Base-by-base conservation (phyloP, 2,113 vertebrate species). In the Amphiprion percula region DNA sequence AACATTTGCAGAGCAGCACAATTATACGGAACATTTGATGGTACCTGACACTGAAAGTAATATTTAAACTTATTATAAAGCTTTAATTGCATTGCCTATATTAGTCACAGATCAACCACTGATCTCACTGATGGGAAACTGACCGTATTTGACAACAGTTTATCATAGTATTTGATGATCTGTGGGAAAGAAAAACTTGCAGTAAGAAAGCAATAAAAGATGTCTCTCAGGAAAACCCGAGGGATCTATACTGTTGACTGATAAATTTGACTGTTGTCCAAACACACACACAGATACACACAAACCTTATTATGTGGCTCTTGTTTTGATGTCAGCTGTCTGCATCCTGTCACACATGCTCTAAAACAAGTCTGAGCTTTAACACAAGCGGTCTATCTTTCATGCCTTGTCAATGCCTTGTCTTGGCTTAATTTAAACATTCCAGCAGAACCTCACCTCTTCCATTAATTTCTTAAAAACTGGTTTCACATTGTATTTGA, bases 241-340 rank as follows among this genome's bases (percentile, higher is more conserved):
- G 85, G 92, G 95, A 96, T 95, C 93, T 68, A 95, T 96, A 93
- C 80, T 50, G 91, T 74, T 95, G 95, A 95, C 90, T 95, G 92
- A 92, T 92, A 93, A 94, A 94, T 94, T 91, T 91, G 93, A 96
- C 87, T 84, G 79, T 88, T 95, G 94, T 96, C 94, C 95, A 93
- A 91, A 88, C 84, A 92, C 92, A 95, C 93, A 77, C 21, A 71
- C 52, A 68, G 17, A 64, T 11, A 53, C 56, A 62, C 56, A 77
- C 28, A 65, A 47, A 75, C 68, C 73, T 65, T 58, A 46, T 76
- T 61, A 52, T 37, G 47, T 50, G 50, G 53, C 54, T 68, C 39
- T 82, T 66, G 72, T 77, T 79, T 77, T 21, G 64, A 78, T 86
- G 70, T 72, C 62, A 69, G 39, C 73, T 65, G 56, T 81, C 76